Percentiles rank a stretch among this genome's conserved stretches.
phyloP scores from a whole-genome alignment of 2,888 invertebrate genomes.

The Agrotis segetum region DNA sequence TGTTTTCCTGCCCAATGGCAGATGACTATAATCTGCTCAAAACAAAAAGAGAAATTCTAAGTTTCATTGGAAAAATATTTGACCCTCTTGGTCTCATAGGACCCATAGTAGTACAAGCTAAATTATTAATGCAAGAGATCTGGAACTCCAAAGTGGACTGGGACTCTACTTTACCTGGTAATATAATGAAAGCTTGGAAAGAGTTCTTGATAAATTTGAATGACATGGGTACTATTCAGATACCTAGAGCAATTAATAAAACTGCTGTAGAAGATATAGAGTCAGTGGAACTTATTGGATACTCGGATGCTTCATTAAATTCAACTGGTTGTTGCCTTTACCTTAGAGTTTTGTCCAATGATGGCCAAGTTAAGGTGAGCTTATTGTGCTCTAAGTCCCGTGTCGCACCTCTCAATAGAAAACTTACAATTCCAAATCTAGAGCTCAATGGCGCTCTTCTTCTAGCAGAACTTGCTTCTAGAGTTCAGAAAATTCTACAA shows the following conservation, averaged over 20 bases:
- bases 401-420: background rate
- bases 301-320: background rate
- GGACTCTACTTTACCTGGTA: background rate
- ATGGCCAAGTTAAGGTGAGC: background rate
- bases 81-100: too few relatives aligned
- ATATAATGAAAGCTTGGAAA: background rate
- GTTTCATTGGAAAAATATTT: background rate
- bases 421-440: background rate
- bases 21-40: background rate
- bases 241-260: background rate
- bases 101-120: too few relatives aligned
- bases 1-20: background rate
- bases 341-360: background rate
- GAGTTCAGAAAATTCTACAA: background rate
- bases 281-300: background rate
- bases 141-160: too few relatives aligned
- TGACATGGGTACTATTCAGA: background rate
- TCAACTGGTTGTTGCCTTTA: background rate
- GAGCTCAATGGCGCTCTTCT: background rate
- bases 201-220: background rate
- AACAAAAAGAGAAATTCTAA: constrained; percentile 1
- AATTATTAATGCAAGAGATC: too few relatives aligned
- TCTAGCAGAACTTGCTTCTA: background rate
- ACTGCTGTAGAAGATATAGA: background rate
- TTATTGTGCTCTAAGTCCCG: background rate